Conservation (phyloP, 2,113 vertebrate genomes). For the Ellobius talpinus region DNA sequence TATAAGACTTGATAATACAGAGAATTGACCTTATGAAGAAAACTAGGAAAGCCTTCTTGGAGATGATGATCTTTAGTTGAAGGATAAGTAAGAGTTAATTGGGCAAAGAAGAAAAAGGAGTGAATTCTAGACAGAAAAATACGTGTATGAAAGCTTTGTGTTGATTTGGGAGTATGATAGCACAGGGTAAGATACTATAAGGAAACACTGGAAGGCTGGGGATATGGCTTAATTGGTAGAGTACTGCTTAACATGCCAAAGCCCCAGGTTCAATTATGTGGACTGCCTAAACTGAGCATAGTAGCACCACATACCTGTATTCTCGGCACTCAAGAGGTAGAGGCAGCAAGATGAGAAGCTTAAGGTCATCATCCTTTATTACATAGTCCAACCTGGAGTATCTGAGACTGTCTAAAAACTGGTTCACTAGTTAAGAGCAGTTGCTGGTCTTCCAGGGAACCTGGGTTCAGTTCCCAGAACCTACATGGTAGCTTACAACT, state of each 20-base stretch:
- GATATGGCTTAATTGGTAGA: neutral
- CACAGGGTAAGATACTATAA: neutral
- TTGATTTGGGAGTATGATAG: neutral
- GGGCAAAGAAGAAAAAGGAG: neutral
- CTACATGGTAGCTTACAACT: neutral
- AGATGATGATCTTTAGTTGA: neutral
- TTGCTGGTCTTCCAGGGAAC: neutral
- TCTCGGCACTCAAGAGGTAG: neutral
- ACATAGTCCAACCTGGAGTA: neutral
- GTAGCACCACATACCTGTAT: neutral
- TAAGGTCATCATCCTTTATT: neutral
- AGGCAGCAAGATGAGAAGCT: neutral
- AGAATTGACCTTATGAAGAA: slow-evolving; percentile 1
- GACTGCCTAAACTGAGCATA: neutral
- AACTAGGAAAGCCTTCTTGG: neutral
- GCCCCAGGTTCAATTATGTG: neutral
- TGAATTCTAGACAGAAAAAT: neutral
- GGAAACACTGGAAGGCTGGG: neutral
- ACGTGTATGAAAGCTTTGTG: neutral
- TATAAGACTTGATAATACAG: neutral
- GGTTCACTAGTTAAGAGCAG: neutral
- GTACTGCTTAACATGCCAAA: neutral
- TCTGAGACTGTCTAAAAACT: neutral
- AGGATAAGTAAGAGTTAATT: neutral
- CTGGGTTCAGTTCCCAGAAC: neutral